Percentiles rank a stretch among this genome's conserved stretches.
These are phyloP conservation scores for Graptemys geographica DNA, from an alignment of 2,797 vertebrate species.

Conservation along the genomic window DNA sequence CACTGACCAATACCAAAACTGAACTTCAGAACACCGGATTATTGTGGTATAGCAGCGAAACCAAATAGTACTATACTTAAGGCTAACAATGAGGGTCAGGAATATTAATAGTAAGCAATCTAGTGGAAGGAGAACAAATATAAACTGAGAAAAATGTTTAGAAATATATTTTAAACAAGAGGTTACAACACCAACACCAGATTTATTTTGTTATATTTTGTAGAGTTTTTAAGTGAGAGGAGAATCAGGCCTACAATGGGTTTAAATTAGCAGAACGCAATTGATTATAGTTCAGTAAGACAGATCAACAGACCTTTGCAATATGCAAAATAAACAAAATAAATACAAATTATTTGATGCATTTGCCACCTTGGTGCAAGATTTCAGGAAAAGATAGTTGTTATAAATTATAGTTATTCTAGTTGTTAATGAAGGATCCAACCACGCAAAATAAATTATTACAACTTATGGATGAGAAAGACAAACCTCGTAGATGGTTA, in stretches of 20 bases:
- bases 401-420: background rate
- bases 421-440: background rate
- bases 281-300: background rate
- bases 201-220: background rate
- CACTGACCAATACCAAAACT: background rate
- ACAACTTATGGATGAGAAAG: background rate
- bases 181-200: background rate
- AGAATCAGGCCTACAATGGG: background rate
- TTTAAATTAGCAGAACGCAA: background rate
- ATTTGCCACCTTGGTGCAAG: background rate
- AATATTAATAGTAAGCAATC: constrained; percentile 41
- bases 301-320: background rate
- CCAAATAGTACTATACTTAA: background rate
- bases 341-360: background rate
- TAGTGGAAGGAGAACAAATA: constrained; percentile 13
- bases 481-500: background rate
- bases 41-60: constrained; percentile 29
- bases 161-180: background rate
- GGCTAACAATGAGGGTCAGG: background rate
- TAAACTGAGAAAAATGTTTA: constrained; percentile 3
- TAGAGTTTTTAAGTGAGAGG: background rate
- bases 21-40: background rate
- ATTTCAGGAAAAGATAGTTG: constrained; percentile 4
- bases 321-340: background rate
- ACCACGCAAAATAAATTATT: background rate